These are phyloP conservation scores for Ginglymostoma cirratum DNA, from an alignment of 2,113 vertebrate species.

Conservation along the genomic window DNA sequence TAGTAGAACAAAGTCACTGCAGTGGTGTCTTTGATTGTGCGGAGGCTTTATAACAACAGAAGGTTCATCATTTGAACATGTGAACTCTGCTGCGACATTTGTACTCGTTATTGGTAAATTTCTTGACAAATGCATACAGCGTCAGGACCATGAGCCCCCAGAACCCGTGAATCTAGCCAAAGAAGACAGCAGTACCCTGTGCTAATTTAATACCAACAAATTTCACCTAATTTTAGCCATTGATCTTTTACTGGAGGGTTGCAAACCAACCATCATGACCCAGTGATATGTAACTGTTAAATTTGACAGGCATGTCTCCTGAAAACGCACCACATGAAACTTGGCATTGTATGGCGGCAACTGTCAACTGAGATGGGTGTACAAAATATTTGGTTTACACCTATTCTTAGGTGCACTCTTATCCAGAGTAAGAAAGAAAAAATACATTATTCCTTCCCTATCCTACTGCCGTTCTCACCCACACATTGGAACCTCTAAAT, in stretches of 20 bases:
- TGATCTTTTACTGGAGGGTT: not conserved
- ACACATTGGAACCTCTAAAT: not conserved
- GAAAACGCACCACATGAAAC: not conserved
- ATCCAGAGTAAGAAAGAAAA: not conserved
- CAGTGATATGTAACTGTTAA: not conserved
- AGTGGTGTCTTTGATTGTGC: not conserved
- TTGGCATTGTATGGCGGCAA: not conserved
- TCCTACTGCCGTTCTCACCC: not conserved
- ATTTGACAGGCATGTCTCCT: not conserved
- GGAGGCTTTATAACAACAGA: not conserved
- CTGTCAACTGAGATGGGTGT: not conserved
- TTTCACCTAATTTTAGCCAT: not conserved
- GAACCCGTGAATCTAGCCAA: not conserved
- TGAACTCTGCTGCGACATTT: not conserved
- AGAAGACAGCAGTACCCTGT: not conserved
- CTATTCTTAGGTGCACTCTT: not conserved
- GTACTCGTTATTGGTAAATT: not conserved
- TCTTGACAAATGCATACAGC: not conserved
- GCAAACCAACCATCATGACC: not conserved
- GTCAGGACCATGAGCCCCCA: not conserved
- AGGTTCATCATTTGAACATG: not conserved
- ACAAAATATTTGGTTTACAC: not conserved
- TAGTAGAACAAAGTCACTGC: not conserved
- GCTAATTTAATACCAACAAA: not conserved
- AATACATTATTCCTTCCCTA: not conserved